phyloP scores from a whole-genome alignment of 2,888 invertebrate species.

The Diarsia mendica region DNA sequence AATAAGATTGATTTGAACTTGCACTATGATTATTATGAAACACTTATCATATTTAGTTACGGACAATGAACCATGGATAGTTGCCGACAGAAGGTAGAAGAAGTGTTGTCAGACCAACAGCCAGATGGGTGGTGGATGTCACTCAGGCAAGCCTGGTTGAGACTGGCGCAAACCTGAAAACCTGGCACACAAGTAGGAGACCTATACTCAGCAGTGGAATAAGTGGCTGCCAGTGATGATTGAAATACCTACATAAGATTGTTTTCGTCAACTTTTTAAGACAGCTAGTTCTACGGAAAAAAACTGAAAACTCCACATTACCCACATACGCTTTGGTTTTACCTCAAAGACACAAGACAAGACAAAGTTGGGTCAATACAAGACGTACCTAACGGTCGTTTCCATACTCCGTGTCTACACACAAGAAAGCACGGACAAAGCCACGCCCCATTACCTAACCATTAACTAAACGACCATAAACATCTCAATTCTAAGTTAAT shows the following conservation, averaged over 20 bases:
- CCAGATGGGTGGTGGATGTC: neutral
- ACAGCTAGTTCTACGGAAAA: neutral
- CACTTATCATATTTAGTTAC: neutral
- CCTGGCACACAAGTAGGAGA: neutral
- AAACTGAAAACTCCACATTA: neutral
- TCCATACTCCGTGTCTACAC: neutral
- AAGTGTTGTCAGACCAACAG: neutral
- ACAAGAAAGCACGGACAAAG: conserved; percentile 12
- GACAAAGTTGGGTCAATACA: conserved; percentile 1
- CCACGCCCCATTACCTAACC: conserved; percentile 26
- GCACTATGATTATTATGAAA: neutral
- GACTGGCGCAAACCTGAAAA: neutral
- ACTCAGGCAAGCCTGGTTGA: neutral
- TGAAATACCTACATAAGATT: neutral
- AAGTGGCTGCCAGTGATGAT: neutral
- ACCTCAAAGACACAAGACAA: neutral
- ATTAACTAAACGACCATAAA: conserved; percentile 58
- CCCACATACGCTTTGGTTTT: neutral
- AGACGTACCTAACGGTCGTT: neutral
- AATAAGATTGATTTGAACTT: neutral
- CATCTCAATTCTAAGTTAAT: conserved; percentile 53
- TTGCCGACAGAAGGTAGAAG: too few species aligned
- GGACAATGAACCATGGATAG: neutral
- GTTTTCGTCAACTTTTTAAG: neutral
- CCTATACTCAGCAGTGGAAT: neutral